Conservation (phyloP, 2,888 invertebrate genomes). For the Lucinisca nassula region DNA sequence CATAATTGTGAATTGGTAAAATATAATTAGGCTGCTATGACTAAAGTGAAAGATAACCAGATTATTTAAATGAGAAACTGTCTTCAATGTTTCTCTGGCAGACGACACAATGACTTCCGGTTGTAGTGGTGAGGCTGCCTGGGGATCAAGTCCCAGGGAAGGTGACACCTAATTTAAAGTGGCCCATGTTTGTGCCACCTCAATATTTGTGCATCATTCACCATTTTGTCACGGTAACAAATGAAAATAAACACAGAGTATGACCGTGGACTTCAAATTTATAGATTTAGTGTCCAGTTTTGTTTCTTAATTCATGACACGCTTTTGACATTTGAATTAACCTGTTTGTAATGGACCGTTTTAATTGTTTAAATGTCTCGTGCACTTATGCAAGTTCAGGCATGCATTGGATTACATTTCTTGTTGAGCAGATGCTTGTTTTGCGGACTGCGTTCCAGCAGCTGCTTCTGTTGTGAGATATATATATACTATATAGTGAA, state of each 20-base stretch:
- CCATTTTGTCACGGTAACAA: constrained; percentile 65
- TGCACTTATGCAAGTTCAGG: constrained; percentile 64
- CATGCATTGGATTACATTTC: neutral
- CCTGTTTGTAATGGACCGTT: constrained; percentile 53
- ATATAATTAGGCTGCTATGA: constrained; percentile 10
- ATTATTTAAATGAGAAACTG: constrained; percentile 14
- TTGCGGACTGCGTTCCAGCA: too few relatives aligned
- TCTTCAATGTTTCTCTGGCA: constrained; percentile 2
- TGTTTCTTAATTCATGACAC: constrained; percentile 46
- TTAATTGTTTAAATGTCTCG: constrained; percentile 68
- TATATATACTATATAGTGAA: too few relatives aligned
- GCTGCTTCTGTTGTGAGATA: too few relatives aligned
- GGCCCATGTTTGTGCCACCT: constrained; percentile 26
- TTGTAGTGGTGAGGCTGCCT: neutral
- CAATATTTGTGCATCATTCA: constrained; percentile 48
- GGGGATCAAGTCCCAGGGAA: neutral
- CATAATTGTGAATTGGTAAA: constrained; percentile 28
- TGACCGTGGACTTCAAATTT: constrained; percentile 55
- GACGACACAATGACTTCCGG: constrained; percentile 9
- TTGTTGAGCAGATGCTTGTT: neutral
- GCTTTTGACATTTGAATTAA: constrained; percentile 62
- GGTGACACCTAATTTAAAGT: constrained; percentile 19
- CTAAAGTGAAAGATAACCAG: neutral
- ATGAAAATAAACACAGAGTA: constrained; percentile 59
- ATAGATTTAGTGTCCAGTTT: constrained; percentile 55